Conservation (phyloP, 2,888 invertebrate species). For the Malthinus seriepunctatus region DNA sequence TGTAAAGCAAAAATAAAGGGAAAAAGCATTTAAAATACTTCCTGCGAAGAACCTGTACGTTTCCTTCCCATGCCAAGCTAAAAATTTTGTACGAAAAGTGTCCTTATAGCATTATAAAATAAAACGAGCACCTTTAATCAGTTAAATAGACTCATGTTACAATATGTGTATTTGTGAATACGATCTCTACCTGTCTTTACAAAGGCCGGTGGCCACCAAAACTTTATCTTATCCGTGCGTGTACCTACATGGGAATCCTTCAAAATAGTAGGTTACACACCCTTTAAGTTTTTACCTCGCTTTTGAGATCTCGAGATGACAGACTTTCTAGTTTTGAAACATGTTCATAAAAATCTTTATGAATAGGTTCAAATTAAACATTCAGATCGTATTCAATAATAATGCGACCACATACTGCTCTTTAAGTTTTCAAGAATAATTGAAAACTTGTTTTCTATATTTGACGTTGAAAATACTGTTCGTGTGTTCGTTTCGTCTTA, state of each 20-base stretch:
- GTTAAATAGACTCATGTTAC: conserved; percentile 32
- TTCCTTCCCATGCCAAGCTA: conserved; percentile 33
- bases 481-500: not conserved
- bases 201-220: conserved; percentile 32
- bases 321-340: conserved; percentile 28
- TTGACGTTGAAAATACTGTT: conserved; percentile 4
- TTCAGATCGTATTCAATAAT: conserved; percentile 13
- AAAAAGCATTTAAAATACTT: conserved; percentile 31
- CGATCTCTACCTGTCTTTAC: conserved; percentile 33
- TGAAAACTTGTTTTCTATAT: conserved; percentile 6
- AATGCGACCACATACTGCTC: conserved; percentile 4
- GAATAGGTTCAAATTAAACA: conserved; percentile 23
- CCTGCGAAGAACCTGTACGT: conserved; percentile 36
- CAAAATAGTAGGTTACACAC: conserved; percentile 32
- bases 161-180: conserved; percentile 33
- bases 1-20: conserved; percentile 25
- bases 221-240: conserved; percentile 23
- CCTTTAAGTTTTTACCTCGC: conserved; percentile 28
- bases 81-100: conserved; percentile 19
- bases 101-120: conserved; percentile 28
- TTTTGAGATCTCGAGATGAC: conserved; percentile 27
- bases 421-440: conserved; percentile 5
- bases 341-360: conserved; percentile 22
- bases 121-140: conserved; percentile 25
- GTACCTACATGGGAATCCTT: conserved; percentile 28